Evolutionary conservation across 2,888 invertebrate species (phyloP).

Genomic region (Timandra comae): DNA sequence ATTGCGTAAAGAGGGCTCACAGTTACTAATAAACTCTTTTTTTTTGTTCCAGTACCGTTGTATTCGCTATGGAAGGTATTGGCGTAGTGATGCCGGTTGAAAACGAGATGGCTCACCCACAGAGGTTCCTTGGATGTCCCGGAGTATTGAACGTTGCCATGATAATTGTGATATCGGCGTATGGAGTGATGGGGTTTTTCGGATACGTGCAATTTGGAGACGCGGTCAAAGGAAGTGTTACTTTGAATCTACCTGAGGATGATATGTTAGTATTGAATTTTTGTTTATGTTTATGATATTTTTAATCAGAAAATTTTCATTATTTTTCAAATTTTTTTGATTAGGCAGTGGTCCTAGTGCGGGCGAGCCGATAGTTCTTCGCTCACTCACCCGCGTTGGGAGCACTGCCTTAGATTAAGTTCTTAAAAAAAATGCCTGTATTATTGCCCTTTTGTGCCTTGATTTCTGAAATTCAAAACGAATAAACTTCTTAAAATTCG

Average conservation of each 20-base stretch:
- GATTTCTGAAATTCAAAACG: too few species aligned
- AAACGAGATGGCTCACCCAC: conserved; percentile 91
- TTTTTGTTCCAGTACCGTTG: conserved; percentile 82
- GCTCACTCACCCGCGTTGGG: too few species aligned
- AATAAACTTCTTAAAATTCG: too few species aligned
- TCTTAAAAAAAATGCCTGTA: too few species aligned
- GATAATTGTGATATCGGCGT: conserved; percentile 85
- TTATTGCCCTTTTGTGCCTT: too few species aligned
- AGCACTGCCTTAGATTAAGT: too few species aligned
- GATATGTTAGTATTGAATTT: conserved; percentile 82
- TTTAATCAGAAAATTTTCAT: too few species aligned
- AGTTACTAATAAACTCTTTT: too few species aligned
- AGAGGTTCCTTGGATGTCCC: conserved; percentile 86
- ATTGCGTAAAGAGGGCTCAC: too few species aligned
- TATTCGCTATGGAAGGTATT: conserved; percentile 98
- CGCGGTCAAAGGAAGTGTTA: conserved; percentile 83
- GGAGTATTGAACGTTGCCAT: conserved; percentile 93
- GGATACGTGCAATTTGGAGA: conserved; percentile 92
- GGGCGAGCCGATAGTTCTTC: too few species aligned
- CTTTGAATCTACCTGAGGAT: conserved; percentile 85
- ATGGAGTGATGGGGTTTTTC: conserved; percentile 90
- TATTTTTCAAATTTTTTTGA: too few species aligned
- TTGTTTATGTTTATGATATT: too few species aligned
- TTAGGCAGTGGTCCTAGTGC: conserved; percentile 1
- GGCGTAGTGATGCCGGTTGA: conserved; percentile 95